These are phyloP conservation scores for Apostichopus parvimensis DNA, from an alignment of 35 echinoderm and acorn worm species.

Conservation along the genomic window DNA sequence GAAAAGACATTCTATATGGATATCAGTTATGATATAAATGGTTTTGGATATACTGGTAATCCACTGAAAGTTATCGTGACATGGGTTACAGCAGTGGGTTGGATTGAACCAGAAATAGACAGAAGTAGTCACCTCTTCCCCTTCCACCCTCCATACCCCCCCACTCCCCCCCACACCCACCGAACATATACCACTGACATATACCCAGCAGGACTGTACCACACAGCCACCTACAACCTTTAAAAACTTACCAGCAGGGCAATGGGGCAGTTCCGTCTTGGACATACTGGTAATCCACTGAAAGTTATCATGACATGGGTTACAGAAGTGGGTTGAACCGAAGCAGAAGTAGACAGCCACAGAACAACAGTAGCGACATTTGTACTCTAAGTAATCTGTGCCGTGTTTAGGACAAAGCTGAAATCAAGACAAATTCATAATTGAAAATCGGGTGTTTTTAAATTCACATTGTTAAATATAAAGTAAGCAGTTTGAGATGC, in stretches of 20 bases:
- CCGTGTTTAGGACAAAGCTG: conserved; percentile 98
- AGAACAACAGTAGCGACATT: conserved; percentile 97
- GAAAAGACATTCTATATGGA: too few species aligned
- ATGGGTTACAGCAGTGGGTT: conserved; percentile 96
- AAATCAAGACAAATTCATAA: background rate
- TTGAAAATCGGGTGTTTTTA: background rate
- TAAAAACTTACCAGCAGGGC: conserved; percentile 83
- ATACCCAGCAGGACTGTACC: too few species aligned
- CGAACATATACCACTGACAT: background rate
- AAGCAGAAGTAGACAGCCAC: conserved; percentile 99
- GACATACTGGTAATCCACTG: conserved; percentile 96
- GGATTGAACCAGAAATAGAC: conserved; percentile 99
- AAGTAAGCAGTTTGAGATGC: too few species aligned
- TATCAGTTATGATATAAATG: too few species aligned
- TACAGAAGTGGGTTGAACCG: conserved; percentile 95
- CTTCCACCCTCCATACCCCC: too few species aligned
- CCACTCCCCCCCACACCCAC: too few species aligned
- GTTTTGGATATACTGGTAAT: conserved; percentile 92
- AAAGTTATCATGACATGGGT: conserved; percentile 98
- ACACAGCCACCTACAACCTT: too few species aligned
- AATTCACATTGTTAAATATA: background rate
- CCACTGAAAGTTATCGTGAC: conserved; percentile 99
- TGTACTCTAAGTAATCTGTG: conserved; percentile 97
- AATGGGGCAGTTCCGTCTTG: conserved; percentile 87
- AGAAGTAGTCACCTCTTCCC: conserved; percentile 45